Percentiles rank a stretch among this genome's conserved stretches.
phyloP scores from a whole-genome alignment of 64 coral and sea anemone genomes.

The Stichodactyla mertensii region DNA sequence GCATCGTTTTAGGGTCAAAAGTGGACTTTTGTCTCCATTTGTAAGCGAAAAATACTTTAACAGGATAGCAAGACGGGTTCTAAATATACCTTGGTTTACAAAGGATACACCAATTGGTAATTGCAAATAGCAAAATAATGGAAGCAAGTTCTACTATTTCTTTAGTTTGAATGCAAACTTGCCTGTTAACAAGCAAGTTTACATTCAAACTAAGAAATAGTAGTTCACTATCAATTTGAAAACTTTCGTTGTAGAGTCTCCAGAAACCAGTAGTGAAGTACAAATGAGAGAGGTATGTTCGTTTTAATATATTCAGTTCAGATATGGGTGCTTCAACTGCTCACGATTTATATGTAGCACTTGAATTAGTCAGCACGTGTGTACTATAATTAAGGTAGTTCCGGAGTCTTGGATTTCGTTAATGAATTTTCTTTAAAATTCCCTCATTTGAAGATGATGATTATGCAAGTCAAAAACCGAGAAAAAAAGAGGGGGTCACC shows the following conservation, averaged over 20 bases:
- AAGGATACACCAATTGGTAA: not conserved
- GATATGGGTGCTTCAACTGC: not conserved
- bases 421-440: too few species aligned
- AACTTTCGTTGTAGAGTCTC: not conserved
- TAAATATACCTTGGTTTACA: slow-evolving; percentile 5
- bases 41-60: slow-evolving; percentile 71
- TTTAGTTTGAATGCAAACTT: not conserved
- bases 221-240: not conserved
- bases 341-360: not conserved
- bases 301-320: not conserved
- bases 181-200: not conserved
- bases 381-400: too few species aligned
- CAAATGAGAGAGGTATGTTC: not conserved
- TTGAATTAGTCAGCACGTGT: too few species aligned
- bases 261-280: not conserved
- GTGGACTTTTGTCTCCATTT: slow-evolving; percentile 68
- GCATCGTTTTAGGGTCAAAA: slow-evolving; percentile 27
- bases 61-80: slow-evolving; percentile 47
- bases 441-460: too few species aligned
- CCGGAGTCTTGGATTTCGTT: too few species aligned
- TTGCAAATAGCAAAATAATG: too few species aligned
- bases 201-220: not conserved
- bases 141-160: not conserved
- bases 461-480: too few species aligned
- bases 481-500: too few species aligned